Percentiles rank a stretch among this genome's conserved stretches.
phyloP scores from a whole-genome alignment of 2,113 vertebrate genomes.

The Neofelis nebulosa region DNA sequence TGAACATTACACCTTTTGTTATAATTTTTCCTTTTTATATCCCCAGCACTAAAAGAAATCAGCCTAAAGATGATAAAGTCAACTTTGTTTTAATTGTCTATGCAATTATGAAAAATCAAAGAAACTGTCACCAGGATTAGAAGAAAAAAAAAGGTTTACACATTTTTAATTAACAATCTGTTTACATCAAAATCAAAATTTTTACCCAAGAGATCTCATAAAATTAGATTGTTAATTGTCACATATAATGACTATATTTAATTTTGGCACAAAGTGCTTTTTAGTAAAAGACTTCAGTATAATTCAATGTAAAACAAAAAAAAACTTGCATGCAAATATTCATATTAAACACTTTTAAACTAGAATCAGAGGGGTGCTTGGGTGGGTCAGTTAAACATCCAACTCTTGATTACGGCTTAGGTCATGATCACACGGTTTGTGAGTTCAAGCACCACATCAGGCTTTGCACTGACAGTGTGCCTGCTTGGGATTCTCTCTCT shows the following conservation, averaged over 20 bases:
- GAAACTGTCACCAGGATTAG: not conserved
- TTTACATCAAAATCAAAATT: not conserved
- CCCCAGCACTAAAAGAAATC: not conserved
- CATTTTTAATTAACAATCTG: not conserved
- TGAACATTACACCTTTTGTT: not conserved
- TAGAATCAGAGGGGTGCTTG: not conserved
- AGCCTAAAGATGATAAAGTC: not conserved
- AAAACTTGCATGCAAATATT: not conserved
- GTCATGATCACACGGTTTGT: no score
- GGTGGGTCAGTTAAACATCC: no score
- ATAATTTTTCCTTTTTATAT: not conserved
- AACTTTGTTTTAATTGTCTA: constrained; percentile 25
- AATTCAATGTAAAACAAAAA: constrained; percentile 26
- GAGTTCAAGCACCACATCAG: no score
- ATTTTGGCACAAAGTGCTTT: constrained; percentile 23
- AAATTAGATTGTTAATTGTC: not conserved
- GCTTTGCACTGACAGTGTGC: no score
- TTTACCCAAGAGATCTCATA: not conserved
- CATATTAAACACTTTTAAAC: not conserved
- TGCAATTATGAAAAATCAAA: not conserved
- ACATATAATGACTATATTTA: not conserved
- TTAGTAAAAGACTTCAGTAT: not conserved
- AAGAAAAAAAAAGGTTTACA: not conserved
- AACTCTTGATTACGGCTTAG: no score
- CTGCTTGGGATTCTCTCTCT: no score